Evolutionary conservation across 1,140 invertebrate species (phyloP).

Genomic region (Brachionus calyciflorus): DNA sequence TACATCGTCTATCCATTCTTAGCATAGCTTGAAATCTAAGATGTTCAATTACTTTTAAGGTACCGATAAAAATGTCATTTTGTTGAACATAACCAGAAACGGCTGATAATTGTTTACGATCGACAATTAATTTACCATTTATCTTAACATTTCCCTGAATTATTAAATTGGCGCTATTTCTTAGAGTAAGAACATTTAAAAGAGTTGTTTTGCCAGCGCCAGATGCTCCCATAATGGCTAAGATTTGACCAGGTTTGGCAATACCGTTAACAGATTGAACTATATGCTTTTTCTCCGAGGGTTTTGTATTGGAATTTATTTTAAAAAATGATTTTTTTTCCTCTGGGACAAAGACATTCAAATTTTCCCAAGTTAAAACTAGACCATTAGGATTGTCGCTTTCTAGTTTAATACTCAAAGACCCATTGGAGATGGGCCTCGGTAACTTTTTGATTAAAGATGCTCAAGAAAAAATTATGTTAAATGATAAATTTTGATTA

Average conservation of each 20-base stretch:
- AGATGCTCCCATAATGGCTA: slow-evolving; percentile 83
- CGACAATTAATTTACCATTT: slow-evolving; percentile 56
- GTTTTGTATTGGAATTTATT: not conserved
- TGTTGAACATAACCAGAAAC: slow-evolving; percentile 92
- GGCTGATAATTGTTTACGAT: slow-evolving; percentile 66
- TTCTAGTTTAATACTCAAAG: not conserved
- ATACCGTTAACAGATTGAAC: slow-evolving; percentile 68
- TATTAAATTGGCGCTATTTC: slow-evolving; percentile 69
- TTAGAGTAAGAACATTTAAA: slow-evolving; percentile 81
- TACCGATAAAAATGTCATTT: slow-evolving; percentile 65
- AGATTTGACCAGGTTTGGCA: slow-evolving; percentile 79
- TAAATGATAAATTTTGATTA: not conserved
- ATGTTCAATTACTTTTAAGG: slow-evolving; percentile 65
- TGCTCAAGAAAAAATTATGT: not conserved
- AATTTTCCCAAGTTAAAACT: slow-evolving; percentile 72
- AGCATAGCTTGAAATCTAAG: slow-evolving; percentile 74
- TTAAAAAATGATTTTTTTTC: slow-evolving; percentile 58
- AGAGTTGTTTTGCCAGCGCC: slow-evolving; percentile 76
- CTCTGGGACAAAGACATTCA: slow-evolving; percentile 67
- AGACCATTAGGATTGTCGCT: not conserved
- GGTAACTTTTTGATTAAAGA: not conserved
- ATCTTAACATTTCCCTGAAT: slow-evolving; percentile 68
- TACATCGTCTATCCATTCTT: slow-evolving; percentile 80
- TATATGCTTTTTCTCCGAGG: not conserved
- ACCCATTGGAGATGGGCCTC: not conserved